Conservation (phyloP, 2,113 vertebrate species). For the Ariopsis seemanni region DNA sequence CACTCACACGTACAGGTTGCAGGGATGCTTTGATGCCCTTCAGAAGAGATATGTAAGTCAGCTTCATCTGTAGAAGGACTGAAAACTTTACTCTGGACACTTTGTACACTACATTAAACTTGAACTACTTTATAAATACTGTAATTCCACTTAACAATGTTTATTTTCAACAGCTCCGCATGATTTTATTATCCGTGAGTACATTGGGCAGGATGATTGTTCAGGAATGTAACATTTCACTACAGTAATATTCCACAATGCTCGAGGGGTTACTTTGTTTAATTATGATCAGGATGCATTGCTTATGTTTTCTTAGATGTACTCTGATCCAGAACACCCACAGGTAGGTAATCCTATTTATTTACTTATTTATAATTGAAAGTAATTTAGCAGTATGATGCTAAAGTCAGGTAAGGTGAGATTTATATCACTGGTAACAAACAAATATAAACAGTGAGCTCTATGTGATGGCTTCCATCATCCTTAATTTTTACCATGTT, state of each 20-base stretch:
- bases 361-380: background rate
- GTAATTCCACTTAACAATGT: conserved; percentile 19
- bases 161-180: conserved; percentile 78
- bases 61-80: background rate
- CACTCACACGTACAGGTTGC: conserved; percentile 77
- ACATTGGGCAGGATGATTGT: conserved; percentile 51
- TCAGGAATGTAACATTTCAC: background rate
- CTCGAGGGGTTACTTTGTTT: background rate
- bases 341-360: conserved; percentile 71
- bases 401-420: background rate
- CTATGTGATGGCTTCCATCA: background rate
- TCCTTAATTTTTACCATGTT: background rate
- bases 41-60: conserved; percentile 93
- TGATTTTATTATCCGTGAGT: conserved; percentile 90
- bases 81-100: background rate
- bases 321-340: conserved; percentile 81
- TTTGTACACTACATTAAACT: background rate
- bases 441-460: background rate
- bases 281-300: background rate
- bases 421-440: background rate
- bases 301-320: conserved; percentile 76
- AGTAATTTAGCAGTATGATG: background rate
- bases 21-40: conserved; percentile 94
- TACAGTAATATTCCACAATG: background rate
- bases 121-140: background rate